These are phyloP conservation scores for Porites lobata DNA, from an alignment of 92 coral and sea anemone genomes.

Conservation along the genomic window DNA sequence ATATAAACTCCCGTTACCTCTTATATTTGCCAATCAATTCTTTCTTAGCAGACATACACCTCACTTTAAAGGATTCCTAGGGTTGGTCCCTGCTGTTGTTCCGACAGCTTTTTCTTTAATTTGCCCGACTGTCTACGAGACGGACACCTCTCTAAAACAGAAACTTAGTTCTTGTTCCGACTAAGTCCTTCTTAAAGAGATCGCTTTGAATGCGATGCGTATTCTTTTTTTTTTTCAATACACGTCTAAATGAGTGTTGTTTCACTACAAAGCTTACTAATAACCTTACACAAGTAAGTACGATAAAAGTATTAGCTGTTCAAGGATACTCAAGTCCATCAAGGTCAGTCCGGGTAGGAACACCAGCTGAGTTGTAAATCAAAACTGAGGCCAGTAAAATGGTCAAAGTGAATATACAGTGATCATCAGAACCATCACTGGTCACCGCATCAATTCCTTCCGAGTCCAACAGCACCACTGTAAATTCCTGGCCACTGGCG, in stretches of 20 bases:
- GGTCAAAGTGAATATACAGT: conserved; percentile 77
- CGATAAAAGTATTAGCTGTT: background rate
- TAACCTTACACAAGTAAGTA: background rate
- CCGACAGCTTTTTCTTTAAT: too few relatives aligned
- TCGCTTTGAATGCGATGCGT: too few relatives aligned
- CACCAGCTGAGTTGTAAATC: conserved; percentile 85
- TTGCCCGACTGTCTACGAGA: background rate
- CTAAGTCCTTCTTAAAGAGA: too few relatives aligned
- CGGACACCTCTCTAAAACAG: background rate
- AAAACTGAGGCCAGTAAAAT: conserved; percentile 81
- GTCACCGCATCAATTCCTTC: conserved; percentile 80
- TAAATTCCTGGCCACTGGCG: conserved; percentile 68
- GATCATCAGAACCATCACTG: conserved; percentile 64
- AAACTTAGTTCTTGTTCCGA: background rate
- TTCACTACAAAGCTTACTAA: too few relatives aligned
- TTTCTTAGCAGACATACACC: too few relatives aligned
- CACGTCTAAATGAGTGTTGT: too few relatives aligned
- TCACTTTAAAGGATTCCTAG: too few relatives aligned
- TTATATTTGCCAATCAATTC: too few relatives aligned
- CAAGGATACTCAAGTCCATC: conserved; percentile 73
- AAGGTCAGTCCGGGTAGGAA: conserved; percentile 58
- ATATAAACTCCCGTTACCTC: too few relatives aligned
- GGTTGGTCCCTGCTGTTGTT: too few relatives aligned
- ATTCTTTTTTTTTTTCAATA: too few relatives aligned
- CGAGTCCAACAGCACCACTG: conserved; percentile 81